phyloP scores from a whole-genome alignment of 1,140 invertebrate genomes.

The Scaptomyza hsui region DNA sequence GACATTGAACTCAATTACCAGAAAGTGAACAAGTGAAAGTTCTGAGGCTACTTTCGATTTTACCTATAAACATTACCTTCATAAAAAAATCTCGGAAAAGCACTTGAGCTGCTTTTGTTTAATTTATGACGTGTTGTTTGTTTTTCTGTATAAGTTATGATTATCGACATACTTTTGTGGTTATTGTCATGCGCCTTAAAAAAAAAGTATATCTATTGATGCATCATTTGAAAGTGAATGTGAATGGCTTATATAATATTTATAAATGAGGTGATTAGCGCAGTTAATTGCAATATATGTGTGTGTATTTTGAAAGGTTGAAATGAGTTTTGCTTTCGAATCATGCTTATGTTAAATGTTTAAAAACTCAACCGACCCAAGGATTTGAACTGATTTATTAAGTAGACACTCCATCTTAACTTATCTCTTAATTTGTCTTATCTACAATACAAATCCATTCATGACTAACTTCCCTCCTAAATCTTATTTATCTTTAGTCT shows the following conservation, averaged over 20 bases:
- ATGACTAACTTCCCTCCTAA: background rate
- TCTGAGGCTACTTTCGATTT: conserved; percentile 15
- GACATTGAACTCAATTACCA: conserved; percentile 23
- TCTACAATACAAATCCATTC: conserved; percentile 1
- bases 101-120: conserved; percentile 51
- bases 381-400: too few species aligned
- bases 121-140: conserved; percentile 53
- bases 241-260: conserved; percentile 50
- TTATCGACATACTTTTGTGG: conserved; percentile 38
- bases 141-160: conserved; percentile 33
- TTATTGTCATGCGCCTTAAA: conserved; percentile 35
- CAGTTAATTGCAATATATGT: conserved; percentile 21
- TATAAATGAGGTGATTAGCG: conserved; percentile 19
- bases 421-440: background rate
- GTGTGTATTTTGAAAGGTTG: conserved; percentile 11
- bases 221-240: conserved; percentile 45
- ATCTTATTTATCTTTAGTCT: conserved; percentile 4
- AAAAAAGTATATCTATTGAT: conserved; percentile 26
- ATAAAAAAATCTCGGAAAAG: conserved; percentile 41
- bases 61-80: conserved; percentile 19
- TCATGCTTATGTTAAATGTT: too few species aligned
- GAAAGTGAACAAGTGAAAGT: conserved; percentile 34
- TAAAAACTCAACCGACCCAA: too few species aligned
- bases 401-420: conserved; percentile 3
- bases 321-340: conserved; percentile 25